Percentiles rank a stretch among this genome's conserved stretches.
phyloP scores from a whole-genome alignment of 2,797 vertebrate species.

The Coregonus suidteri region DNA sequence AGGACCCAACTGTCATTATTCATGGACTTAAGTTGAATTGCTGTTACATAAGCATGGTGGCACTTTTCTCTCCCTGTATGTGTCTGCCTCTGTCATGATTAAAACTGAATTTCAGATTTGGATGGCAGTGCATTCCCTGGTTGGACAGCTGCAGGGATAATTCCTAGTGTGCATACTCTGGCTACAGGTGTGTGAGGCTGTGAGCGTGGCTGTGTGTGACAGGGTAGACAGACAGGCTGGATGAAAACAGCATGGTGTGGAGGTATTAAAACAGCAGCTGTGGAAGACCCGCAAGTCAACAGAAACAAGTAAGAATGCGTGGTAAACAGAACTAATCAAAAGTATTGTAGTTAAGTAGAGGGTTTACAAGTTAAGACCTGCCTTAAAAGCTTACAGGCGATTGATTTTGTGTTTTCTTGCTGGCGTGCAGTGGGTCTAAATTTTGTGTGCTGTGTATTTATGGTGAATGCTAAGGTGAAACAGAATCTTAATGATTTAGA shows the following conservation, averaged over 20 bases:
- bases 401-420: not conserved
- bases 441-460: not conserved
- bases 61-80: no score
- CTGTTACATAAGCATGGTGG: no score
- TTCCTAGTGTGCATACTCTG: no score
- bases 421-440: not conserved
- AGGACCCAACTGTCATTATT: no score
- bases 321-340: not conserved
- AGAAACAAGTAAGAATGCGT: not conserved
- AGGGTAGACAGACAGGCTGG: not conserved
- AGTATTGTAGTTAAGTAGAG: not conserved
- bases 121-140: no score
- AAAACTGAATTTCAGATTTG: no score
- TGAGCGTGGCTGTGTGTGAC: not conserved
- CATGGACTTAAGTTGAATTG: no score
- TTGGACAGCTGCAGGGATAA: no score
- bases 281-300: not conserved
- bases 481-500: not conserved
- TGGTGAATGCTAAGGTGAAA: not conserved
- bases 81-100: no score
- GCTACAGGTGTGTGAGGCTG: no score
- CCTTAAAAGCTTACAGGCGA: slow-evolving; percentile 1
- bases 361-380: not conserved
- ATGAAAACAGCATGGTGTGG: not conserved
- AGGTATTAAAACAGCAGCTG: not conserved